Percentiles rank a stretch among this genome's conserved stretches.
These are phyloP conservation scores for Euglossa dilemma DNA, from an alignment of 1,140 invertebrate genomes.

Conservation along the genomic window DNA sequence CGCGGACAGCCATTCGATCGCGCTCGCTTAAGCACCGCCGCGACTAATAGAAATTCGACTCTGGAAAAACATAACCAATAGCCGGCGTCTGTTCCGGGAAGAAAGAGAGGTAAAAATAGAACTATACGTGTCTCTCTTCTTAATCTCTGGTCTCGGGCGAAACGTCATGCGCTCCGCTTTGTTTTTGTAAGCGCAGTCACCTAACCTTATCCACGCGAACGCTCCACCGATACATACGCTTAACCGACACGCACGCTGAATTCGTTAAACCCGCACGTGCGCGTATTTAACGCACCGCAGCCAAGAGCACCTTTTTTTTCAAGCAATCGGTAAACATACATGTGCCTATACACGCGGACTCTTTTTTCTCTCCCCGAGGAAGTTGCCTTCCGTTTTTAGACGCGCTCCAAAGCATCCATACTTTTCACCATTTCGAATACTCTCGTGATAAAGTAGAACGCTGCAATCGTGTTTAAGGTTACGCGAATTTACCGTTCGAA, in stretches of 20 bases:
- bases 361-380: neutral
- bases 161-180: neutral
- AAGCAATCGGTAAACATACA: conserved; percentile 11
- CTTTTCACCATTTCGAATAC: neutral
- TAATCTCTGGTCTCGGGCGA: neutral
- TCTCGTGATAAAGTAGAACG: neutral
- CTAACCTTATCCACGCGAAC: neutral
- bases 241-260: conserved; percentile 5
- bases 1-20: neutral
- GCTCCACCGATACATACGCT: neutral
- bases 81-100: neutral
- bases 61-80: neutral
- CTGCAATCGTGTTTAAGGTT: neutral
- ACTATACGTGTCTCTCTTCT: neutral
- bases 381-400: neutral
- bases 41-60: neutral
- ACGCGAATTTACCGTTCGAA: neutral
- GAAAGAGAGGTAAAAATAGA: neutral
- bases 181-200: conserved; percentile 22
- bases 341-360: neutral
- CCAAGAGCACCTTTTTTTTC: conserved; percentile 31
- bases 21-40: neutral
- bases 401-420: neutral
- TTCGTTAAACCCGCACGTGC: conserved; percentile 57
- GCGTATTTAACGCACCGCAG: conserved; percentile 52